Evolutionary conservation across 2,888 invertebrate genomes (phyloP).

Genomic region (Epirrhoe alternata): DNA sequence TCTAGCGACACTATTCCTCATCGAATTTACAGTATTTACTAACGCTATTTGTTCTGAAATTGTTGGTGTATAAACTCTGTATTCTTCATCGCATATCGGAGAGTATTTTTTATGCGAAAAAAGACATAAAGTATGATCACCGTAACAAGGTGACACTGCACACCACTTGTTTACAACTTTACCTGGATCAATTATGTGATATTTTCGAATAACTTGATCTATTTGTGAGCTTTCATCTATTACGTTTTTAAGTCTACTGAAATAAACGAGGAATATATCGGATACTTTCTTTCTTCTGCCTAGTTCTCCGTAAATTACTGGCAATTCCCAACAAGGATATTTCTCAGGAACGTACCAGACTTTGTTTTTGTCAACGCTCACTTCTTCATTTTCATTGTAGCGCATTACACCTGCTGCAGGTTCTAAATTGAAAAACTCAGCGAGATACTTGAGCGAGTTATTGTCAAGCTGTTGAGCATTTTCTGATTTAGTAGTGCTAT

Average conservation of each 20-base stretch:
- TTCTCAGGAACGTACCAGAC: slow-evolving; percentile 72
- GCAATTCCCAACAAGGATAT: slow-evolving; percentile 73
- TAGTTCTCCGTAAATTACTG: slow-evolving; percentile 66
- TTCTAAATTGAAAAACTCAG: slow-evolving; percentile 65
- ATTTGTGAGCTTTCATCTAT: slow-evolving; percentile 41
- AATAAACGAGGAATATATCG: slow-evolving; percentile 62
- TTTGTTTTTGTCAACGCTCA: slow-evolving; percentile 29
- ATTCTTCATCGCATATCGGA: slow-evolving; percentile 60
- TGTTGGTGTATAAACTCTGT: slow-evolving; percentile 57
- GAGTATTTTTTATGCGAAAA: slow-evolving; percentile 58
- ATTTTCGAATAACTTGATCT: slow-evolving; percentile 23
- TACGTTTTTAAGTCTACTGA: slow-evolving; percentile 60
- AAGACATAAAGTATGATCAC: slow-evolving; percentile 76
- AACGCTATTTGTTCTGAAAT: slow-evolving; percentile 61
- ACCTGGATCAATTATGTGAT: slow-evolving; percentile 14
- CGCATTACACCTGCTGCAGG: slow-evolving; percentile 54
- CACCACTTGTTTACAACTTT: slow-evolving; percentile 71
- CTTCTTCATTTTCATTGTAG: slow-evolving; percentile 22
- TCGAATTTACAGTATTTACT: slow-evolving; percentile 72
- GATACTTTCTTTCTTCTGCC: slow-evolving; percentile 43
- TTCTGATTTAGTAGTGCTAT: slow-evolving; percentile 5
- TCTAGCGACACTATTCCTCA: slow-evolving; percentile 73
- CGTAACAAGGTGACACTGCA: slow-evolving; percentile 68
- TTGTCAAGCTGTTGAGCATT: slow-evolving; percentile 38
- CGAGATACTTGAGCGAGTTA: slow-evolving; percentile 40